Base-by-base conservation (phyloP, 2,113 vertebrate species). In the Ophthalmolycus amberensis region DNA sequence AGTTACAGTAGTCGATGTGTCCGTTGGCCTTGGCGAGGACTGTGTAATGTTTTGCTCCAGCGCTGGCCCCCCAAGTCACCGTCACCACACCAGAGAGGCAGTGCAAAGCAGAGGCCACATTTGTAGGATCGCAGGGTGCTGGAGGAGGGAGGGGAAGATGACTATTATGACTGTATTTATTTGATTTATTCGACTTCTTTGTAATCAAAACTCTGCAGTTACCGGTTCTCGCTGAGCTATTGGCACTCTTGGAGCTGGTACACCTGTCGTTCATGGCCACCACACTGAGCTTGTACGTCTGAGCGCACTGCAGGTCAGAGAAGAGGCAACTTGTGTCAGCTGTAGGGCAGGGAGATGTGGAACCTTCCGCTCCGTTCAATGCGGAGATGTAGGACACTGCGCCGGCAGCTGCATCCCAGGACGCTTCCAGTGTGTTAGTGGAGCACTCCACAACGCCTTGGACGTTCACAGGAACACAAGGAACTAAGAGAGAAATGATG, bases 91-190 rank as follows among this genome's bases (percentile, higher is more conserved):
- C 90, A 3, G 91, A 77, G 40, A 48, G 8, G 63, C 96, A 96
- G 54, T 90, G 48, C 70, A 94, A 42, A 25, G 44, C 2, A 29
- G 91, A 86, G 0, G 37, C 0, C 44, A 95, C 83, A 5, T 89
- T 86, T 52, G 85, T 73, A 9, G 95, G 95, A 37, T 92, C 83
- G 68, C 96, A 96, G 15, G 95, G 95, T 9, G 90, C 96, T 96
- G 79, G 6, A 82, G 60, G 25, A 64, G 40, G 25, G 14, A 22
- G 34, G 5, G 42, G 6, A 34, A 56, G 3, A 32, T 14, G 34
- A 16, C 15, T 32, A 32, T 32, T 34, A 58, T 10, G 5, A 37
- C 22, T 46, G 15, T 3, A 59, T 59, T 5, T 22, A 29, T 25
- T 25, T 25, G 25, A 25, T 25, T 25, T 25, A 25, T 25, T 25